phyloP scores from a whole-genome alignment of 2,113 vertebrate species.

The Canis aureus region DNA sequence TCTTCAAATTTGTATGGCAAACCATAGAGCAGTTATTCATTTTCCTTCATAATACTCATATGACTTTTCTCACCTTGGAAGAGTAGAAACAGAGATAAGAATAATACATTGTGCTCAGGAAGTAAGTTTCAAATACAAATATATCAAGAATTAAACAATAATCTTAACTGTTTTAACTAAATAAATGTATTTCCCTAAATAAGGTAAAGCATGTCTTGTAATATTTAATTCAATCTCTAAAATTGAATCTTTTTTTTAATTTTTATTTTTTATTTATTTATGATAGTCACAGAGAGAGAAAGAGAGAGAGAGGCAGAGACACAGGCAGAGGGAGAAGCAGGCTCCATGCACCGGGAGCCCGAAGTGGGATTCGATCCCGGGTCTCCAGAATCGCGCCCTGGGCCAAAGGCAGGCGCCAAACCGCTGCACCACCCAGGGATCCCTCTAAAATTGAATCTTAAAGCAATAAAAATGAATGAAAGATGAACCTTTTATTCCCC shows the following conservation, averaged over 20 bases:
- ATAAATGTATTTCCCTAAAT: not conserved
- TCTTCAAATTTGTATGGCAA: not conserved
- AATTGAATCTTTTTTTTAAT: not conserved
- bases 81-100: not conserved
- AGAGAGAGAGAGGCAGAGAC: no score
- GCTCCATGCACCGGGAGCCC: no score
- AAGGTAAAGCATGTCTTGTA: not conserved
- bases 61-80: not conserved
- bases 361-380: no score
- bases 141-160: not conserved
- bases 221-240: not conserved
- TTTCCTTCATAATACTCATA: not conserved
- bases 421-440: no score
- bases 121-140: not conserved
- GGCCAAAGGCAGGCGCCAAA: no score
- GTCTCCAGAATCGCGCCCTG: no score
- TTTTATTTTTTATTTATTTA: no score
- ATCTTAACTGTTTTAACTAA: not conserved
- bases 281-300: no score
- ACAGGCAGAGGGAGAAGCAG: no score
- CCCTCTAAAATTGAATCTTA: not conserved
- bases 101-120: not conserved
- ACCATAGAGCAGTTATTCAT: not conserved
- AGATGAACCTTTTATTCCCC: not conserved
- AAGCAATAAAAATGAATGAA: not conserved